phyloP scores from a whole-genome alignment of 37 sponge, comb jelly and placozoan species.

The Axinella damicornis region DNA sequence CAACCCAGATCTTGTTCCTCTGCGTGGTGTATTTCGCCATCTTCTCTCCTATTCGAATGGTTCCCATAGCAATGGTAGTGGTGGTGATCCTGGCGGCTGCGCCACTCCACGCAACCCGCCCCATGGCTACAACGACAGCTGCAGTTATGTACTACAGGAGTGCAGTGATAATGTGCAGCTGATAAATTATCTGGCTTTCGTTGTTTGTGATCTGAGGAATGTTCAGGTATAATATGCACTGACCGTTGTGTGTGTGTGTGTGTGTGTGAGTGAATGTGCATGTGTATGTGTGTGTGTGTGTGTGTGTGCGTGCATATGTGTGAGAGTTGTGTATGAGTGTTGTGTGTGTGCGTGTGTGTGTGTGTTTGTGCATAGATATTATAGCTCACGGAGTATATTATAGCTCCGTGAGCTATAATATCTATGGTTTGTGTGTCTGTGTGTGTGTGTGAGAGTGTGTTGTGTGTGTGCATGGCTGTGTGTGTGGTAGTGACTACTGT shows the following conservation, averaged over 20 bases:
- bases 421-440: no score
- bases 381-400: no score
- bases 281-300: slow-evolving; percentile 20
- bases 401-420: no score
- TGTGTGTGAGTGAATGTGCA: slow-evolving; percentile 40
- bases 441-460: no score
- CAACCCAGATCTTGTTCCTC: no score
- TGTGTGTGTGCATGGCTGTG: no score
- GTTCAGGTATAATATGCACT: slow-evolving; percentile 66
- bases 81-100: slow-evolving; percentile 22
- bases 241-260: slow-evolving; percentile 39
- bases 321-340: background rate
- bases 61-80: slow-evolving; percentile 5
- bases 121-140: slow-evolving; percentile 48
- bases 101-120: slow-evolving; percentile 3
- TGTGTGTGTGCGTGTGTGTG: no score
- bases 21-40: background rate
- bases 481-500: no score
- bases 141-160: slow-evolving; percentile 53
- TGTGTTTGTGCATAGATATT: no score
- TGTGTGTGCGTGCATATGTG: background rate
- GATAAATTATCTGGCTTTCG: slow-evolving; percentile 73
- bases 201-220: slow-evolving; percentile 49
- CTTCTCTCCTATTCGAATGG: background rate
- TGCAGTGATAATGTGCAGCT: slow-evolving; percentile 54